phyloP scores from a whole-genome alignment of 1,140 invertebrate genomes.

The Dendroctonus ponderosae region DNA sequence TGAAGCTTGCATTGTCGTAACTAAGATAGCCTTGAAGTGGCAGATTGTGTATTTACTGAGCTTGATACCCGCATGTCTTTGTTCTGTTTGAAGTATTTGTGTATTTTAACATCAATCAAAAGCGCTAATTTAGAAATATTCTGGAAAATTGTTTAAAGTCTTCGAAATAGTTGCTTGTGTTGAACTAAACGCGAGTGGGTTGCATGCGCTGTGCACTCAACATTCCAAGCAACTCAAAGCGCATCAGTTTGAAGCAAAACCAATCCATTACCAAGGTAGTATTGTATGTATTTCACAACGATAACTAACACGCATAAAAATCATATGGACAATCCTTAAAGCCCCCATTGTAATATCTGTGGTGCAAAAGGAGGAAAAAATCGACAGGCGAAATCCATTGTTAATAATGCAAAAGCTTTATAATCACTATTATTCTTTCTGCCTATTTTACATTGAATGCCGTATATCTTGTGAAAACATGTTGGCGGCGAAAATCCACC shows the following conservation, averaged over 20 bases:
- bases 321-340: conserved; percentile 16
- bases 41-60: no score
- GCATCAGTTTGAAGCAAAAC: no score
- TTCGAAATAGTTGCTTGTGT: neutral
- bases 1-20: no score
- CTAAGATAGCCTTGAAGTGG: no score
- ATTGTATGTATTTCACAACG: conserved; percentile 1
- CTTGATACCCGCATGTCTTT: no score
- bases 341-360: conserved; percentile 23
- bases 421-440: conserved; percentile 45
- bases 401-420: conserved; percentile 32
- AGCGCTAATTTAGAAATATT: neutral
- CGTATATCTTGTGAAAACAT: conserved; percentile 44
- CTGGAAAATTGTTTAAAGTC: neutral
- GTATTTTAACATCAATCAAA: conserved; percentile 2
- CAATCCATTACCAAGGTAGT: neutral
- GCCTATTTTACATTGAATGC: conserved; percentile 46
- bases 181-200: no score
- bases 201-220: no score
- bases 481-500: conserved; percentile 43
- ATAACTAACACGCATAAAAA: conserved; percentile 18
- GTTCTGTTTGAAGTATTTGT: no score
- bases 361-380: conserved; percentile 9
- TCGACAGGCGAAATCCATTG: conserved; percentile 27
- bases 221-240: no score